Conservation (phyloP, 2,113 vertebrate species). For the Chaetops frenatus region DNA sequence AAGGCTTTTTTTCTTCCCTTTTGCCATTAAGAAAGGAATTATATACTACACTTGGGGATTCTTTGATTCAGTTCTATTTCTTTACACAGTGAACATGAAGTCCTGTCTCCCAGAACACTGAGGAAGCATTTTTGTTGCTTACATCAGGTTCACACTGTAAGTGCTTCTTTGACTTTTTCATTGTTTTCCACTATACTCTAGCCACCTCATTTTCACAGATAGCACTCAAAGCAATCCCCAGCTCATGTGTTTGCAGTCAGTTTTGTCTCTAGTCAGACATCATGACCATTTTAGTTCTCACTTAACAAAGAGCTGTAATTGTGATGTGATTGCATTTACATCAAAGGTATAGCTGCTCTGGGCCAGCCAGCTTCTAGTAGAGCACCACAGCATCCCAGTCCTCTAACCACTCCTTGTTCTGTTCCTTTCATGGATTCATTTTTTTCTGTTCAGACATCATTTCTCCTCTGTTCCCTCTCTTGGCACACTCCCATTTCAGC, state of each 20-base stretch:
- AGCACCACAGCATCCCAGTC: neutral
- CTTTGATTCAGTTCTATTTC: neutral
- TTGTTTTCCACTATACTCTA: neutral
- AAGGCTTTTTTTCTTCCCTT: neutral
- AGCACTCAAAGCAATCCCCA: neutral
- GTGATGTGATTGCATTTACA: neutral
- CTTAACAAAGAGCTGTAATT: neutral
- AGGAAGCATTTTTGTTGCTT: neutral
- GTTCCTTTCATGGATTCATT: neutral
- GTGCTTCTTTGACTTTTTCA: slow-evolving; percentile 7
- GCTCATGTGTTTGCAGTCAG: neutral
- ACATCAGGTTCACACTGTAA: neutral
- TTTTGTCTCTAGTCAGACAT: slow-evolving; percentile 4
- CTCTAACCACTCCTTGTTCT: neutral
- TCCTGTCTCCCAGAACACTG: neutral
- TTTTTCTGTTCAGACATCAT: neutral
- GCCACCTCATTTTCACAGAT: neutral
- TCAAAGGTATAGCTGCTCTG: neutral
- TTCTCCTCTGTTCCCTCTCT: neutral
- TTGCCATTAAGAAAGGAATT: neutral
- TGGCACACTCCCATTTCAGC: neutral
- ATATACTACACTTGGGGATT: neutral
- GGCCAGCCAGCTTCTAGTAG: neutral
- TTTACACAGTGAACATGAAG: neutral
- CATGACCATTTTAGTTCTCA: neutral